A percentile compares a stretch with the other conserved stretches of the same genome.
These are phyloP conservation scores for Sarotherodon lohbergeri DNA, from an alignment of 2,113 vertebrate species.

Conservation along the genomic window DNA sequence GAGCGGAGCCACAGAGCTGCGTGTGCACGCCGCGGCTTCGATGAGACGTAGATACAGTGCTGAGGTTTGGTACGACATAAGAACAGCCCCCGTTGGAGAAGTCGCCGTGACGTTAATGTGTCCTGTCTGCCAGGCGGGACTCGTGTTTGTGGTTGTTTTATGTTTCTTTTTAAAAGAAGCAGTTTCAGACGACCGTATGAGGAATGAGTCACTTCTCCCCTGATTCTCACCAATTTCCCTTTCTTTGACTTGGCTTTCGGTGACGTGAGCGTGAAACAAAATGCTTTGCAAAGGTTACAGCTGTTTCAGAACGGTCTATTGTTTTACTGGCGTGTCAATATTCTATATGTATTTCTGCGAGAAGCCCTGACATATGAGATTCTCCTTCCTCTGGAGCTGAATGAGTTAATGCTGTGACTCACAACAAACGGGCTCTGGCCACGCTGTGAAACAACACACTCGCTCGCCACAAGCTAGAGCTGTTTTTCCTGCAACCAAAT, in stretches of 20 bases:
- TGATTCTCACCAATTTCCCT: slow-evolving; percentile 23
- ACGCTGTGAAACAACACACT: slow-evolving; percentile 33
- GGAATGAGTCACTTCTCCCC: slow-evolving; percentile 42
- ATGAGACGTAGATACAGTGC: slow-evolving; percentile 7
- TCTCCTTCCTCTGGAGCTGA: not conserved
- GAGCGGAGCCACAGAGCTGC: slow-evolving; percentile 31
- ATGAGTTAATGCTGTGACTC: slow-evolving; percentile 42
- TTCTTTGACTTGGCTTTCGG: slow-evolving; percentile 16
- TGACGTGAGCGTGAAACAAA: not conserved
- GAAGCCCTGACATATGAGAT: not conserved
- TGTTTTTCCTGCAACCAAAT: slow-evolving; percentile 17
- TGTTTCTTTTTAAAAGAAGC: not conserved
- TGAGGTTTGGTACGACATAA: not conserved
- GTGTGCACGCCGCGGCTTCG: slow-evolving; percentile 27
- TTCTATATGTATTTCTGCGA: not conserved
- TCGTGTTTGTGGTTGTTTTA: not conserved
- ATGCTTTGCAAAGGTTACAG: not conserved
- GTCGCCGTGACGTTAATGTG: not conserved
- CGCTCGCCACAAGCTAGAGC: slow-evolving; percentile 28
- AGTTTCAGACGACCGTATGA: slow-evolving; percentile 43
- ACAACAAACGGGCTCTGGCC: slow-evolving; percentile 22
- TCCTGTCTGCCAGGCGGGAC: not conserved
- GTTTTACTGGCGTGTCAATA: not conserved
- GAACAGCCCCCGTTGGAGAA: not conserved
- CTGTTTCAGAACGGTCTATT: not conserved